These are phyloP conservation scores for Drosophila bunnanda DNA, from an alignment of 2,888 invertebrate species.

Conservation along the genomic window DNA sequence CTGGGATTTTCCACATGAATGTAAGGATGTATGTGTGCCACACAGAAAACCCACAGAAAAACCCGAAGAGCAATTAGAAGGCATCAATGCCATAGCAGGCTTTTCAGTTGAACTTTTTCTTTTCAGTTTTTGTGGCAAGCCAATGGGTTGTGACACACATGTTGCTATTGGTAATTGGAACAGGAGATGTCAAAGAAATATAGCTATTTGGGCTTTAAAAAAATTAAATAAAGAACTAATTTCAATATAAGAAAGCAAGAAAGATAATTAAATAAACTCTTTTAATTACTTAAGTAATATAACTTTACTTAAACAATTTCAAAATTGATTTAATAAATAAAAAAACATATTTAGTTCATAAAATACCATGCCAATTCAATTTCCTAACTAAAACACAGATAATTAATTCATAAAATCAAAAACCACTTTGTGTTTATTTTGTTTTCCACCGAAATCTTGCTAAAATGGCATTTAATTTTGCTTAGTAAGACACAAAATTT, in stretches of 20 bases:
- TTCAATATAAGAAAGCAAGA: not conserved
- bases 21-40: not conserved
- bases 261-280: no score
- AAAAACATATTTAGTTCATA: no score
- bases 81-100: conserved; percentile 4
- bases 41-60: conserved; percentile 2
- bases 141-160: conserved; percentile 16
- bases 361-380: not conserved
- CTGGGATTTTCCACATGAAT: not conserved
- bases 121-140: conserved; percentile 16
- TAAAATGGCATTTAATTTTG: conserved; percentile 12
- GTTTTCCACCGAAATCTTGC: not conserved
- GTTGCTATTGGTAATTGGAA: conserved; percentile 17
- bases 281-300: no score
- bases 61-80: conserved; percentile 21
- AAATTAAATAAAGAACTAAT: no score
- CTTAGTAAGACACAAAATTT: conserved; percentile 11
- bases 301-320: no score
- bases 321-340: no score
- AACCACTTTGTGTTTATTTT: not conserved
- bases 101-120: not conserved
- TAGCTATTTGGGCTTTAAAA: not conserved
- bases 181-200: not conserved
- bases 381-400: not conserved
- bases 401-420: not conserved